Evolutionary conservation across 2,888 invertebrate species (phyloP).

Genomic region (Archips crataeganus): DNA sequence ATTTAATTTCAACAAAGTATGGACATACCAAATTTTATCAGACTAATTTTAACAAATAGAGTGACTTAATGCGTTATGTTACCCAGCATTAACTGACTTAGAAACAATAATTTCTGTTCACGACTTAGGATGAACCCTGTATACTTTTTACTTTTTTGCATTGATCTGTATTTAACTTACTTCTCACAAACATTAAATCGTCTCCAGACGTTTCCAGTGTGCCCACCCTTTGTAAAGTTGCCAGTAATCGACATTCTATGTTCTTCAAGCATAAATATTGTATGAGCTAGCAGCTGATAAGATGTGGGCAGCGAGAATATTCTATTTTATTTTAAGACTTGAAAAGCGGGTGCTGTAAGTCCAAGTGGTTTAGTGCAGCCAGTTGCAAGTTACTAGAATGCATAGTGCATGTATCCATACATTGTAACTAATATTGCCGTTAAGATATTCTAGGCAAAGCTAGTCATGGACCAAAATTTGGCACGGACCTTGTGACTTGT

Average conservation of each 20-base stretch:
- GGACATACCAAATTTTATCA: too few relatives aligned
- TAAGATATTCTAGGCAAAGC: not conserved
- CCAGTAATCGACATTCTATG: constrained; percentile 76
- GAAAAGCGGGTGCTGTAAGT: constrained; percentile 36
- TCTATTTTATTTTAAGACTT: constrained; percentile 61
- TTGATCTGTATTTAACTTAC: not conserved
- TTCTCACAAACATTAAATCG: not conserved
- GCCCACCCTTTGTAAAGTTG: constrained; percentile 45
- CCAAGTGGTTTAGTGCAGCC: not conserved
- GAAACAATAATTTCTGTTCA: too few relatives aligned
- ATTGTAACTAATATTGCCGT: too few relatives aligned
- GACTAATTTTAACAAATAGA: too few relatives aligned
- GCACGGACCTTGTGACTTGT: too few relatives aligned
- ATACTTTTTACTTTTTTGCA: too few relatives aligned
- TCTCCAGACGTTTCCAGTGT: constrained; percentile 40
- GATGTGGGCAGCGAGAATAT: constrained; percentile 66
- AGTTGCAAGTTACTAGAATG: constrained; percentile 3
- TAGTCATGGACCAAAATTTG: too few relatives aligned
- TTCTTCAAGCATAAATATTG: constrained; percentile 77
- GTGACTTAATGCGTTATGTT: too few relatives aligned
- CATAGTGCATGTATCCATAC: not conserved
- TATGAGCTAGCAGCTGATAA: constrained; percentile 66
- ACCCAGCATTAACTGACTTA: too few relatives aligned
- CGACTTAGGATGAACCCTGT: too few relatives aligned
- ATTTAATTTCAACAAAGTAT: too few relatives aligned